phyloP scores from a whole-genome alignment of 2,113 vertebrate genomes.

The Sebastes schlegelii region DNA sequence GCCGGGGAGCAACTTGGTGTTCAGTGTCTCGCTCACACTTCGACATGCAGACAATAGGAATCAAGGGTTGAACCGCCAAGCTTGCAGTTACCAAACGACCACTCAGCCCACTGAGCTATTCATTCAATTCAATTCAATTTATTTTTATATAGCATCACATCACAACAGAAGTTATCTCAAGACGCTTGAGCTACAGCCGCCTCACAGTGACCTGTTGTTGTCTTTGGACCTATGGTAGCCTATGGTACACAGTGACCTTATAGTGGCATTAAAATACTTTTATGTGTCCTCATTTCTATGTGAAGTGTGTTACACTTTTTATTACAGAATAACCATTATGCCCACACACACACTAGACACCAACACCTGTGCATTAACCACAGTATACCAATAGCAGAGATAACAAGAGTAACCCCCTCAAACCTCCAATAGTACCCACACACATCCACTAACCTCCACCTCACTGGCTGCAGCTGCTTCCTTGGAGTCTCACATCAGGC shows the following conservation, averaged over 20 bases:
- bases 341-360: neutral
- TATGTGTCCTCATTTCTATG: neutral
- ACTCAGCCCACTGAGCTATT: too few species aligned
- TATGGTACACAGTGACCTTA: neutral
- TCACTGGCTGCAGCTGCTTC: constrained; percentile 58
- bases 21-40: too few species aligned
- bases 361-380: constrained; percentile 30
- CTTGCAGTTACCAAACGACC: too few species aligned
- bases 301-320: neutral
- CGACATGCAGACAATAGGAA: too few species aligned
- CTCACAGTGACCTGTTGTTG: neutral
- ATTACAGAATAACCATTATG: neutral
- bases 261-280: neutral
- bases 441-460: constrained; percentile 26
- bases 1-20: too few species aligned
- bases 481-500: constrained; percentile 33
- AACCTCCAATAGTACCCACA: neutral
- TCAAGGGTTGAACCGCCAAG: too few species aligned
- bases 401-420: neutral
- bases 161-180: too few species aligned
- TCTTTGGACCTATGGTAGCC: neutral
- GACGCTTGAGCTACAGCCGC: too few species aligned
- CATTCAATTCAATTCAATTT: too few species aligned
- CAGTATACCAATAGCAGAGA: constrained; percentile 2
- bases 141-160: too few species aligned